These are phyloP conservation scores for Trinorchestia longiramus DNA, from an alignment of 1,140 invertebrate species.

Conservation along the genomic window DNA sequence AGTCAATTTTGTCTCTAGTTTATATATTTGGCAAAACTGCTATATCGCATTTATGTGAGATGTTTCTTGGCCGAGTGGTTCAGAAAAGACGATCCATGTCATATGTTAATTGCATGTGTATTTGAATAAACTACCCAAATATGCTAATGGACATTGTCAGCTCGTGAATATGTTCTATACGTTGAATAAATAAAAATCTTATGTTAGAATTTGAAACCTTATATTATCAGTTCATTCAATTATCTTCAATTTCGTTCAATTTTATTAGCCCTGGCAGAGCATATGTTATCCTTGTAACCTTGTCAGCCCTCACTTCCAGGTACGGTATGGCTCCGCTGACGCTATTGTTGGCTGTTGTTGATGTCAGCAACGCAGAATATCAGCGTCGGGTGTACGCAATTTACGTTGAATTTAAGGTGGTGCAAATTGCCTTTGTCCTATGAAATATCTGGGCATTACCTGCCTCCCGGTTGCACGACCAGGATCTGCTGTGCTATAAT, in stretches of 20 bases:
- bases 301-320: neutral
- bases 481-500: neutral
- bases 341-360: neutral
- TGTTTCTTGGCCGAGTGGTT: neutral
- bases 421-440: neutral
- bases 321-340: neutral
- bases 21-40: neutral
- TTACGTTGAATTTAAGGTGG: neutral
- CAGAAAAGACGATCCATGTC: neutral
- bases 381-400: neutral
- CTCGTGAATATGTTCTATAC: neutral
- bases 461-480: neutral
- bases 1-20: neutral
- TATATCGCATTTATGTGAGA: neutral
- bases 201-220: neutral
- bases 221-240: neutral
- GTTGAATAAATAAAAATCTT: neutral
- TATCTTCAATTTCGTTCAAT: neutral
- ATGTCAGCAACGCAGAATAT: neutral
- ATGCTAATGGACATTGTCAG: neutral
- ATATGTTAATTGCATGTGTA: neutral
- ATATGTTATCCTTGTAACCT: neutral
- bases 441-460: neutral
- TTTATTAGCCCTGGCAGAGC: neutral
- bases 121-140: neutral